Base-by-base conservation (phyloP, 1,140 invertebrate species). In the Whitmania pigra region DNA sequence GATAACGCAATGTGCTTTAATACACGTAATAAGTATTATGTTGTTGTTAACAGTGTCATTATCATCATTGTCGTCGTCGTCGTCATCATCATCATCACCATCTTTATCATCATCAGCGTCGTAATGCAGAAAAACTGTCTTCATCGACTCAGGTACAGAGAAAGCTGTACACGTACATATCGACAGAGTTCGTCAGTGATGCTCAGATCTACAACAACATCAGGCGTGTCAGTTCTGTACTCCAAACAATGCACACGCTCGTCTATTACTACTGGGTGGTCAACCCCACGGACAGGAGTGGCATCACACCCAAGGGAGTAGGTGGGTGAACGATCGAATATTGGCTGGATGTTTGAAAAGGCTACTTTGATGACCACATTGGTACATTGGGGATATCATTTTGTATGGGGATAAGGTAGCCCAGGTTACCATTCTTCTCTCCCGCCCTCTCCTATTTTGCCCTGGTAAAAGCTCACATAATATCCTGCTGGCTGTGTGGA, bases 211-310 rank as follows among this genome's bases (percentile, higher is more conserved):
- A 97, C 84, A 93, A 90, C 75, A 96, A 95, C 82, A 94, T 99
- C 25, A 85, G 96, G 54, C 86, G 95, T 69, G 93, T 98, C 60
- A 94, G 92, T 76, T 98, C 95, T 0, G 94, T 99, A 0, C 85
- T 99, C 13, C 94, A 99, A 84, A 96, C 94, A 0, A 92, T 99
- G 74, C 94, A 99, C 80, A 94, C 96, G 0, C 85, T 99, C 43
- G 99, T 99, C 84, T 97, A 94, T 80, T 99, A 97, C 83, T 99
- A 99, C 81, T 99, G 95, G 94, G 91, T 99, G 20, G 89, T 92
- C 4, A 96, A 94, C 86, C 95, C 95, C 0, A 86, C 90, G 75
- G 87, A 91, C 53, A 93, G 94, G 80, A 97, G 93, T 83, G 93
- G 93, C 49, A 94, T 96, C 77, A 89, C 88, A 53, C 93, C 93